These are phyloP conservation scores for Lamellibrachia satsuma DNA, from an alignment of 2,888 invertebrate genomes.

Conservation along the genomic window DNA sequence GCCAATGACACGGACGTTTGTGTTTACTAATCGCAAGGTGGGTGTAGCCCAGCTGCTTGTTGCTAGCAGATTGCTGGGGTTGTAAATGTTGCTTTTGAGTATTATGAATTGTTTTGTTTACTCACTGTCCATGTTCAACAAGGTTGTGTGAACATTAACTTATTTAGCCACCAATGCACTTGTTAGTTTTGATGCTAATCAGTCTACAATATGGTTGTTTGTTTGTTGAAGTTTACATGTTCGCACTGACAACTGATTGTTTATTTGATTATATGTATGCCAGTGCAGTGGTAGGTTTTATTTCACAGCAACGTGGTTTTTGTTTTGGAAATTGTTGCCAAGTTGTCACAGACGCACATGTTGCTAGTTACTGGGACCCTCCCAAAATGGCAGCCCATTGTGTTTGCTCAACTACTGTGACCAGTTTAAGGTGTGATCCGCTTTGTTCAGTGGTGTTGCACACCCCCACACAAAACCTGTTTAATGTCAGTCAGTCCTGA, in stretches of 20 bases:
- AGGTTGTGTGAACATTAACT: neutral
- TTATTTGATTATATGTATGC: neutral
- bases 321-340: neutral
- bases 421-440: neutral
- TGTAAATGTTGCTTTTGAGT: neutral
- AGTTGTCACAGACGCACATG: neutral
- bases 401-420: neutral
- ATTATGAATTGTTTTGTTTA: slow-evolving; percentile 5
- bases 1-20: slow-evolving; percentile 31
- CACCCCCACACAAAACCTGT: neutral
- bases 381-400: neutral
- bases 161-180: neutral
- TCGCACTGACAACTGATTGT: neutral
- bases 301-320: neutral
- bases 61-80: neutral
- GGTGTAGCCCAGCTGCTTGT: slow-evolving; percentile 21
- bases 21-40: slow-evolving; percentile 37
- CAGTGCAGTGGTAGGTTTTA: neutral
- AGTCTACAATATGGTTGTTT: neutral
- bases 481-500: neutral
- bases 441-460: neutral
- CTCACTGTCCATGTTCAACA: neutral
- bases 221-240: neutral
- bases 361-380: neutral
- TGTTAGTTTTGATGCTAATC: neutral